Evolutionary conservation across 2,113 vertebrate genomes (phyloP), one percentile per base, ranked within the genome.

Genomic region (Rhinogobius similis): DNA sequence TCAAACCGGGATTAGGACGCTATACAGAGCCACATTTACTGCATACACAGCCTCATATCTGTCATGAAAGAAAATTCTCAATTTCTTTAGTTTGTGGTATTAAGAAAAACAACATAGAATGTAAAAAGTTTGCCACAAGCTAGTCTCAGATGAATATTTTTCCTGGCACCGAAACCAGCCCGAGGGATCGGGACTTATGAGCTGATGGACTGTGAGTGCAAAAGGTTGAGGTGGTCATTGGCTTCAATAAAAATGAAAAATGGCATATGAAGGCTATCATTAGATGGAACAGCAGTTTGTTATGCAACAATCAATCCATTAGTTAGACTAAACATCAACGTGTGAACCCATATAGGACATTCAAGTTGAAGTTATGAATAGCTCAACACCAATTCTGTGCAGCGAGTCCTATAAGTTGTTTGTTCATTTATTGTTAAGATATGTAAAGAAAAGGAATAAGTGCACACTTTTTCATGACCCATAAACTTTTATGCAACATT

Each of bases 1-100:
- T 79, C 88, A 84, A 79, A 71, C 83, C 18, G 55, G 86, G 84
- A 89, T 92, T 91, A 87, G 89, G 86, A 78, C 86, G 78, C 81
- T 84, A 76, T 41, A 18, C 82, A 82, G 84, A 78, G 65, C 77
- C 55, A 76, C 75, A 80, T 53, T 39, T 82, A 53, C 73, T 39
- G 23, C 79, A 59, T 65, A 84, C 70, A 77, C 72, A 79, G 55
- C 55, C 7, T 58, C 24, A 58, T 27, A 58, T 38, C 27, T n/a
- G 39, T 43, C 56, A 56, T 1, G 29, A 7, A 32, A 55, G 67
- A 12, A 56, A 10, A 65, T 3, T 20, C 46, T 10, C 41, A 32
- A 56, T n/a, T n/a, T 50, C 46, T 50, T 50, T 50, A 68, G 67
- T 4, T 63, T 26, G 53, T 29, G 12, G n/a, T 41, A 53, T 43